Evolutionary conservation across 2,113 vertebrate genomes (phyloP).

Genomic region (Loxodonta africana): DNA sequence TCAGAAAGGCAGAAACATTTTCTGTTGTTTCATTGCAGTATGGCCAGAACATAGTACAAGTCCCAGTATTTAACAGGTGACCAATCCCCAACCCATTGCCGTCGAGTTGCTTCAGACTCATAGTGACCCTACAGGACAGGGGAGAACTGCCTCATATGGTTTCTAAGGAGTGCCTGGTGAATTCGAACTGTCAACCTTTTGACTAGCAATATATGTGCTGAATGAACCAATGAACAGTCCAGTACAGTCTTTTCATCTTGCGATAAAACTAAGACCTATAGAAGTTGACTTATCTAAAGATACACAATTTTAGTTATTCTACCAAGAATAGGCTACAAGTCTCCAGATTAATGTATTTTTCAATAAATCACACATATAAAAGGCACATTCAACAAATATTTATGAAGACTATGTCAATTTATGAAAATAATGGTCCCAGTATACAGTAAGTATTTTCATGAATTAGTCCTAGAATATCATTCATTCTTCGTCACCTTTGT

Average conservation of each 20-base stretch:
- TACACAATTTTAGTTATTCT: not conserved
- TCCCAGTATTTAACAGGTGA: not conserved
- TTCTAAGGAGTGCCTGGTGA: too few species aligned
- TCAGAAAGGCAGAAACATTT: not conserved
- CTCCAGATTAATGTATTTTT: not conserved
- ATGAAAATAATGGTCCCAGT: conserved; percentile 11
- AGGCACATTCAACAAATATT: not conserved
- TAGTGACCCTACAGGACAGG: too few species aligned
- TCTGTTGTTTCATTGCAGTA: not conserved
- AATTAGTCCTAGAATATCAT: conserved; percentile 12
- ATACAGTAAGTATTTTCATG: not conserved
- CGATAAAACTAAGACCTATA: not conserved
- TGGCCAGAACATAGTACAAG: not conserved
- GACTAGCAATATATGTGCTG: not conserved
- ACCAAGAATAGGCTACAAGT: not conserved
- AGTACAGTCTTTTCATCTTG: not conserved
- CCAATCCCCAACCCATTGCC: not conserved
- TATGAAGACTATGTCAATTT: not conserved
- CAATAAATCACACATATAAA: not conserved
- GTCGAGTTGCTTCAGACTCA: too few species aligned
- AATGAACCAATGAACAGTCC: not conserved
- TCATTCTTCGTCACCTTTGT: not conserved
- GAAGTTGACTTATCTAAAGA: not conserved
- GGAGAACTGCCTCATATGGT: too few species aligned
- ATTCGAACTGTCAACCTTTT: too few species aligned